Base-by-base conservation (phyloP, 2,113 vertebrate genomes). In the Odocoileus hemionus region DNA sequence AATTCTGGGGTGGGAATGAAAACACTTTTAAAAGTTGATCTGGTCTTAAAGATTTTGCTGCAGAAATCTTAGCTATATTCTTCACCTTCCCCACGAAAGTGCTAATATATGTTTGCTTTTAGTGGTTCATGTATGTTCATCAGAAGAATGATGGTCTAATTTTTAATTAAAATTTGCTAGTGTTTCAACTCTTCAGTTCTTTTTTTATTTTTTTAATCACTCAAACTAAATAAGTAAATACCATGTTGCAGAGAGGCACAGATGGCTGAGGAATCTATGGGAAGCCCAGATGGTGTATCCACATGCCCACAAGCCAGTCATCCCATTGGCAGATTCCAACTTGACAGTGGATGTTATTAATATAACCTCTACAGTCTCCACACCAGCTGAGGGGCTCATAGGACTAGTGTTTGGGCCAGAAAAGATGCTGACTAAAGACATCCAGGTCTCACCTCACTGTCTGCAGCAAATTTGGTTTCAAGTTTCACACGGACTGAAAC, bases 221-320 rank as follows among this genome's bases (percentile, higher is more conserved):
- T 96, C 50, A 82, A 91, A 89, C 79, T 94, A 84, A 97, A 91
- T 87, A 93, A 97, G 70, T 89, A 86, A 97, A 85, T 67, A 70
- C 30, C 54, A 90, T 90, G 39, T 86, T 55, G 55, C 86, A 78
- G 89, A 55, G 85, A 58, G 47, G 79, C 89, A 67, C 95, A 93
- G 96, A 93, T 92, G 94, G 91, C 54, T 12, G 57, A 86, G 50
- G 23, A 21, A 43, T 76, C 92, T 50, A 70, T 16, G 60, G 70
- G 19, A 97, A 86, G 80, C 60, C 67, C 94, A 93, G 60, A 52
- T 95, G 74, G 94, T 25, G 33, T 47, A 58, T 19, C 91, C 64
- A n/a, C 70, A 61, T 50, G 61, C 80, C 86, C 30, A 52, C 4
- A 19, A 96, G 30, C 76, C 64, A 94, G 57, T 5, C 85, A 83